Evolutionary conservation across 2,113 vertebrate species (phyloP).

Genomic region (Pipra filicauda): DNA sequence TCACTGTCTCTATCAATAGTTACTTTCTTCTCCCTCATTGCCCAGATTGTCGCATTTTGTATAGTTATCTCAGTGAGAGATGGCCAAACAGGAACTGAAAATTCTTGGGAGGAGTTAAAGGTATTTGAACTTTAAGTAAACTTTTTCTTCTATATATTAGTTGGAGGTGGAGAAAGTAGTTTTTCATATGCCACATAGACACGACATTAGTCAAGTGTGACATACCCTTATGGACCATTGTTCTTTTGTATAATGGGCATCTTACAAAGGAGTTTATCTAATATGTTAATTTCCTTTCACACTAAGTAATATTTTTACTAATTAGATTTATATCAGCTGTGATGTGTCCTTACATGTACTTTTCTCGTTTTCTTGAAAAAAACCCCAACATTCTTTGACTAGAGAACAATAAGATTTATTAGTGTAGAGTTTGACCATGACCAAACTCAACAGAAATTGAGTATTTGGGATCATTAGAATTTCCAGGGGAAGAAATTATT

Average conservation of each 20-base stretch:
- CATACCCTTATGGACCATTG: fast-evolving
- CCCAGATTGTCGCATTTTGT: not conserved
- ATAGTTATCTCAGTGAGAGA: not conserved
- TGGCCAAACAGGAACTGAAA: not conserved
- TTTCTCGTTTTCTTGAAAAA: not conserved
- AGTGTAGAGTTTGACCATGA: not conserved
- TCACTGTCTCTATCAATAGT: not conserved
- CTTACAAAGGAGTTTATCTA: not conserved
- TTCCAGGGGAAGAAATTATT: not conserved
- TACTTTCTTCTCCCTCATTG: not conserved
- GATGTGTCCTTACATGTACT: not conserved
- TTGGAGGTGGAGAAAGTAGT: not conserved
- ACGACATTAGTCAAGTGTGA: not conserved
- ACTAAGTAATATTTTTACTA: not conserved
- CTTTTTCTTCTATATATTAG: not conserved
- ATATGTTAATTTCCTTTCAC: not conserved
- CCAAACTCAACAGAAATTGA: not conserved
- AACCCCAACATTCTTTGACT: not conserved
- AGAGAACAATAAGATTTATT: not conserved
- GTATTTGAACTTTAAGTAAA: not conserved
- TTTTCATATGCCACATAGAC: not conserved
- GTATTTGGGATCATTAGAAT: not conserved
- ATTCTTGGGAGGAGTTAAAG: not conserved
- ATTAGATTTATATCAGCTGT: not conserved
- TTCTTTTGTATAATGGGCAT: not conserved